Conservation (phyloP, 2,888 invertebrate genomes). For the Pegoplata infirma region DNA sequence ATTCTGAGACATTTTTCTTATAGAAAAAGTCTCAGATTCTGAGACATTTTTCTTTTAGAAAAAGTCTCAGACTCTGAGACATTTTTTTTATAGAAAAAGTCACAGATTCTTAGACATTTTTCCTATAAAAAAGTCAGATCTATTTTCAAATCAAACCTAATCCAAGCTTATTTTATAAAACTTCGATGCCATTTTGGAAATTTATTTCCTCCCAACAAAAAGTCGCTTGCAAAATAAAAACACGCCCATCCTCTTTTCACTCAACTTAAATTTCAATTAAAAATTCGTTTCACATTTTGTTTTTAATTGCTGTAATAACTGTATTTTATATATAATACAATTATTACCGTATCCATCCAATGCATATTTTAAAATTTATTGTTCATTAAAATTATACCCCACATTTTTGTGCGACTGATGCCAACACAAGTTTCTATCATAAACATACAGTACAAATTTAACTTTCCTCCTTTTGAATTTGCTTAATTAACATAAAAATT, state of each 20-base stretch:
- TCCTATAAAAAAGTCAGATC: no score
- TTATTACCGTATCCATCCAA: constrained; percentile 54
- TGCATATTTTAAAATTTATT: constrained; percentile 51
- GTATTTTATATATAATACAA: constrained; percentile 4
- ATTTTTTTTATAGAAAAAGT: no score
- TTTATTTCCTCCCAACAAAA: no score
- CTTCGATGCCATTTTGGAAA: no score
- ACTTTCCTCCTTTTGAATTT: constrained; percentile 2
- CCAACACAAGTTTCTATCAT: constrained; percentile 19
- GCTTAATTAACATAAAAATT: constrained; percentile 62
- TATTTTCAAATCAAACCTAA: no score
- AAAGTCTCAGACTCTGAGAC: no score
- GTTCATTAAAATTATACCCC: constrained; percentile 48
- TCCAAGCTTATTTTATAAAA: no score
- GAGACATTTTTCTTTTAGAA: no score
- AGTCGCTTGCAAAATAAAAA: no score
- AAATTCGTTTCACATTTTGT: constrained; percentile 19
- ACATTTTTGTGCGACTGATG: not conserved
- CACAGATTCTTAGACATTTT: no score
- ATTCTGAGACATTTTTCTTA: no score
- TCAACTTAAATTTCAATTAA: not conserved
- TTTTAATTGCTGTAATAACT: constrained; percentile 39
- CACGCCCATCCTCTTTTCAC: not conserved
- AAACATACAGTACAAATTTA: not conserved
- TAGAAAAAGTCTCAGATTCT: no score